Conservation (phyloP, 2,888 invertebrate genomes). For the Petrolisthes cinctipes region DNA sequence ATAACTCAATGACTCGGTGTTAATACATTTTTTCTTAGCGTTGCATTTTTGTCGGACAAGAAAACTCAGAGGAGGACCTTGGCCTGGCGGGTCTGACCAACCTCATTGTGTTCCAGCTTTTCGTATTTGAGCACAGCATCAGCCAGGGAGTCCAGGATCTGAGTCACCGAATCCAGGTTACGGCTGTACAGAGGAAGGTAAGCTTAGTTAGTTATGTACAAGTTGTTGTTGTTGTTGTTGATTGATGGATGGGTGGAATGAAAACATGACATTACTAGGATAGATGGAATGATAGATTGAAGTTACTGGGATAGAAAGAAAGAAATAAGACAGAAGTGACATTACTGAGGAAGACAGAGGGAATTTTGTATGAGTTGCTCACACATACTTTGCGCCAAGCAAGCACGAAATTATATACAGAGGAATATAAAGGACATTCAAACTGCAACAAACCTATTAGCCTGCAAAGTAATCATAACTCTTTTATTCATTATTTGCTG, state of each 20-base stretch:
- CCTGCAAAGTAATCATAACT: no score
- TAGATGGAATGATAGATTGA: background rate
- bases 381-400: no score
- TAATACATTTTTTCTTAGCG: no score
- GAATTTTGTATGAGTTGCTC: no score
- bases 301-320: background rate
- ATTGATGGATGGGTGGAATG: background rate
- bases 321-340: background rate
- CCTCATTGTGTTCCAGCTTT: slow-evolving; percentile 33
- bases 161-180: slow-evolving; percentile 54
- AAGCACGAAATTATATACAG: no score
- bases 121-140: slow-evolving; percentile 61
- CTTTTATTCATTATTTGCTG: no score
- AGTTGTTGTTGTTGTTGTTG: background rate
- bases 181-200: slow-evolving; percentile 31
- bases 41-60: background rate
- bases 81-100: slow-evolving; percentile 25
- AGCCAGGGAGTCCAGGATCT: slow-evolving; percentile 57
- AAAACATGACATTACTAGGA: background rate
- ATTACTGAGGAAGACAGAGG: background rate
- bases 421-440: no score
- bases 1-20: background rate
- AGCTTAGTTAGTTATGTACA: background rate
- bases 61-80: slow-evolving; percentile 32
- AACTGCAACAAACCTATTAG: no score